Conservation (phyloP, 1,140 invertebrate species). For the Trissolcus basalis region DNA sequence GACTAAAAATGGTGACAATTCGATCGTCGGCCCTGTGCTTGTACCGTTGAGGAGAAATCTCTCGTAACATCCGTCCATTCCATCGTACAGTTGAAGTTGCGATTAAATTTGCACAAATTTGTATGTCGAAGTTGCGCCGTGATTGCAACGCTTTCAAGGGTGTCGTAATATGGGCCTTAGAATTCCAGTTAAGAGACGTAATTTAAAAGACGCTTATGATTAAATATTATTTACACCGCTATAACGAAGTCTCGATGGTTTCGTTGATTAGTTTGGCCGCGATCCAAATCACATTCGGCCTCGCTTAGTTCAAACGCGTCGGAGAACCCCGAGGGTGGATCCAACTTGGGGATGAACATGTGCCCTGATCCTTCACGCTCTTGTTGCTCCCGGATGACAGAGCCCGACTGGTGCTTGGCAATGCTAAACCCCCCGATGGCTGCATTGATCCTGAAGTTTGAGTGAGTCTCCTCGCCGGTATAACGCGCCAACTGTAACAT, state of each 20-base stretch:
- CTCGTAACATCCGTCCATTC: too few species aligned
- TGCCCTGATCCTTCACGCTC: conserved; percentile 75
- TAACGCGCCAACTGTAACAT: conserved; percentile 76
- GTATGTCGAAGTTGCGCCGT: neutral
- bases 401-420: conserved; percentile 75
- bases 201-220: conserved; percentile 57
- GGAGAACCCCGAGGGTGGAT: conserved; percentile 79
- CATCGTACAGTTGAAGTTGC: too few species aligned
- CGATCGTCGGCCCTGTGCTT: too few species aligned
- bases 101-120: neutral
- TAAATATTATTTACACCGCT: conserved; percentile 74
- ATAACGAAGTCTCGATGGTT: conserved; percentile 75
- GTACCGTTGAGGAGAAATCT: too few species aligned
- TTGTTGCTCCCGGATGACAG: conserved; percentile 72
- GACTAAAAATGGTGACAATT: too few species aligned
- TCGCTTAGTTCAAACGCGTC: conserved; percentile 78
- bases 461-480: conserved; percentile 75
- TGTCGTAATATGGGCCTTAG: conserved; percentile 44
- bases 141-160: conserved; percentile 23
- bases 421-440: conserved; percentile 72
- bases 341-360: conserved; percentile 79
- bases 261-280: conserved; percentile 67
- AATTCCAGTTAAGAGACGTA: conserved; percentile 39
- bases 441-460: conserved; percentile 71
- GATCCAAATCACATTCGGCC: conserved; percentile 75